Evolutionary conservation across 2,888 invertebrate species (phyloP).

Genomic region (Monopis laevigella): DNA sequence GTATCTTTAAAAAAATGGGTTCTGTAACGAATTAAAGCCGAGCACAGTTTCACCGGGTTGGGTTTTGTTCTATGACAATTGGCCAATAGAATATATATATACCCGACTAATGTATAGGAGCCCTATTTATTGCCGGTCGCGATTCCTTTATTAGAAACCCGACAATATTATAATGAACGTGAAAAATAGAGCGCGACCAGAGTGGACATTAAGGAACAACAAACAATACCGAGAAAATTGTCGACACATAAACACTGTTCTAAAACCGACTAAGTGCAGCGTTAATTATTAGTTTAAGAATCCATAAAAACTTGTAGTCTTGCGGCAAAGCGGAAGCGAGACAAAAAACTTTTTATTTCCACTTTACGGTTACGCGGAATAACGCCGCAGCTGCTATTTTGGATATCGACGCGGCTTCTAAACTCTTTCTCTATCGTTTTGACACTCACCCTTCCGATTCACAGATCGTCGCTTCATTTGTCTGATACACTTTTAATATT

Average conservation of each 20-base stretch:
- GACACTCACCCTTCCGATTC: slow-evolving; percentile 4
- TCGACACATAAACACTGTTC: slow-evolving; percentile 42
- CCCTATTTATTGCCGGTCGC: slow-evolving; percentile 1
- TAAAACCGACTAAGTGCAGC: slow-evolving; percentile 44
- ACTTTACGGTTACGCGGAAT: slow-evolving; percentile 23
- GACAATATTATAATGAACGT: slow-evolving; percentile 34
- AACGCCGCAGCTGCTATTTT: slow-evolving; percentile 2
- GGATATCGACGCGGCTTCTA: background rate
- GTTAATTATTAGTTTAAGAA: slow-evolving; percentile 56
- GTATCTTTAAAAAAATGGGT: no score
- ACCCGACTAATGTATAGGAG: no score
- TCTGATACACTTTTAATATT: background rate
- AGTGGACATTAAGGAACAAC: slow-evolving; percentile 32
- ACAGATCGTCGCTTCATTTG: background rate
- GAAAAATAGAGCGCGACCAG: slow-evolving; percentile 38
- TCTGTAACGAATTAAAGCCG: no score
- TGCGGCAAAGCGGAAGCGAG: slow-evolving; percentile 23
- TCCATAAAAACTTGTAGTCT: slow-evolving; percentile 34
- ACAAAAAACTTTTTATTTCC: slow-evolving; percentile 32
- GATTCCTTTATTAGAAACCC: slow-evolving; percentile 27
- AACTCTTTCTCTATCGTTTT: slow-evolving; percentile 1
- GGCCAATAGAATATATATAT: no score
- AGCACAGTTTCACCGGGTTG: no score
- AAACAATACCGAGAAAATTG: slow-evolving; percentile 44
- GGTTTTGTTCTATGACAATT: no score